Conservation (phyloP, 2,797 vertebrate genomes). For the Diceros bicornis region DNA sequence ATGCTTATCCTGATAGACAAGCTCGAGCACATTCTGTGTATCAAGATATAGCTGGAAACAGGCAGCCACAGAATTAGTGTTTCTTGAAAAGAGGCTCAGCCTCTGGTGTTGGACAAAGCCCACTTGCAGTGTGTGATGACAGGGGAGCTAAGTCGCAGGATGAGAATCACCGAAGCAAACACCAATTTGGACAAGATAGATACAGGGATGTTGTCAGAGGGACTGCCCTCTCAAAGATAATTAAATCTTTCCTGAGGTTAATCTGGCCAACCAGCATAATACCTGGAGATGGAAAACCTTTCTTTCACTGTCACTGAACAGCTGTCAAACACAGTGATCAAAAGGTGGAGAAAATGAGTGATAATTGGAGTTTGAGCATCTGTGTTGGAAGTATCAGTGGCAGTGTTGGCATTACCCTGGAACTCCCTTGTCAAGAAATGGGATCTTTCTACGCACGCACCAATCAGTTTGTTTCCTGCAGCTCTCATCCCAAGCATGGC, state of each 20-base stretch:
- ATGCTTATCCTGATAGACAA: constrained; percentile 72
- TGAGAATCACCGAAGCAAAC: constrained; percentile 57
- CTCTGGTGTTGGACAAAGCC: constrained; percentile 16
- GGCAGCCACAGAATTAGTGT: constrained; percentile 35
- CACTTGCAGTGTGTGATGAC: neutral
- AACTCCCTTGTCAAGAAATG: constrained; percentile 29
- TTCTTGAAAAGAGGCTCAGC: constrained; percentile 68
- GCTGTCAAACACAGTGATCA: constrained; percentile 59
- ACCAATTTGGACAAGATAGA: constrained; percentile 65
- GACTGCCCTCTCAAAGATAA: constrained; percentile 54
- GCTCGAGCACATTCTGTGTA: constrained; percentile 67
- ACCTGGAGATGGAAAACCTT: constrained; percentile 50
- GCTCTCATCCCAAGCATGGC: neutral
- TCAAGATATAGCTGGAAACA: constrained; percentile 63
- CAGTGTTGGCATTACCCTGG: neutral
- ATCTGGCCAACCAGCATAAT: constrained; percentile 22
- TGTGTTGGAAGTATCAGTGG: neutral
- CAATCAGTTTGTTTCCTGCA: neutral
- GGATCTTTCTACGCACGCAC: neutral
- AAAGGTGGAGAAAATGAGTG: constrained; percentile 67
- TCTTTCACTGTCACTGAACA: constrained; percentile 12
- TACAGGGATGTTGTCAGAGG: constrained; percentile 54
- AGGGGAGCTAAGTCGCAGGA: constrained; percentile 10
- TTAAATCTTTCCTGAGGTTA: constrained; percentile 70
- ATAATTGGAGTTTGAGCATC: constrained; percentile 51